Evolutionary conservation across 2,888 invertebrate genomes (phyloP).

Genomic region (Xylophagus ater): DNA sequence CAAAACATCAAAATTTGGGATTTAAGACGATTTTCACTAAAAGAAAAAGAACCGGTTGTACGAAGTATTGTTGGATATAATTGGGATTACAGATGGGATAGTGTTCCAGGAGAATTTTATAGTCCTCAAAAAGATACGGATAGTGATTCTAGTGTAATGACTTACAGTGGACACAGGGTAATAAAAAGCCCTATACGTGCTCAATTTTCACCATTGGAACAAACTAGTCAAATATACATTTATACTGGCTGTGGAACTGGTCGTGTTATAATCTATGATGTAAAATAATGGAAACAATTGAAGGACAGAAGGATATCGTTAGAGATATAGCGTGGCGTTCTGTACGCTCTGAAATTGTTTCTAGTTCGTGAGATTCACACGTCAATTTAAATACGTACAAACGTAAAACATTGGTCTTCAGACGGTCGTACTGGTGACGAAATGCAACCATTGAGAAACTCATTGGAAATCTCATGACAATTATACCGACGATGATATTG

Average conservation of each 20-base stretch:
- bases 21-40: constrained; percentile 42
- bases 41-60: constrained; percentile 20
- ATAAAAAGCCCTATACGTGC: constrained; percentile 70
- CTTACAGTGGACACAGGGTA: constrained; percentile 71
- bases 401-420: constrained; percentile 24
- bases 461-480: constrained; percentile 17
- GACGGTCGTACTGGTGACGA: constrained; percentile 17
- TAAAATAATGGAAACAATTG: constrained; percentile 51
- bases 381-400: constrained; percentile 35
- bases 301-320: constrained; percentile 60
- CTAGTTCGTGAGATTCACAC: constrained; percentile 47
- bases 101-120: constrained; percentile 54
- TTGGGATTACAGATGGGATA: constrained; percentile 82
- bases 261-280: constrained; percentile 64
- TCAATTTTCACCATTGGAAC: constrained; percentile 65
- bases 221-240: constrained; percentile 73
- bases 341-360: constrained; percentile 59
- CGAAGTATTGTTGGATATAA: constrained; percentile 14
- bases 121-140: constrained; percentile 45
- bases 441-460: constrained; percentile 29
- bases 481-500: neutral
- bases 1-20: constrained; percentile 85
- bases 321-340: constrained; percentile 83
- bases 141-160: constrained; percentile 75
- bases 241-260: constrained; percentile 76